Conservation (phyloP, 2,797 vertebrate species). For the Lateolabrax maculatus region DNA sequence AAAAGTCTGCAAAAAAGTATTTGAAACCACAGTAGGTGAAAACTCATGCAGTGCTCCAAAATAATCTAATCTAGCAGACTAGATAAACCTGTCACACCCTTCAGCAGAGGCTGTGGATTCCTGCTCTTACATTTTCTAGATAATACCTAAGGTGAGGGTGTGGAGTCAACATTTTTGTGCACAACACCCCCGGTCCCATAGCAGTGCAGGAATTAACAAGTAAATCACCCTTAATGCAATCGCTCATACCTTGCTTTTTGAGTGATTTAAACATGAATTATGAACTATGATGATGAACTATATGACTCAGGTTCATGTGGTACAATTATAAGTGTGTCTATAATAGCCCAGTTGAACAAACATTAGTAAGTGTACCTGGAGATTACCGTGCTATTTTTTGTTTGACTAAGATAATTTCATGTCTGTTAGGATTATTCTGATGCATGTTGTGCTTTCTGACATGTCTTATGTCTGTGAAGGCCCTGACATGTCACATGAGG, state of each 20-base stretch:
- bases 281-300: background rate
- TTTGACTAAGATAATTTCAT: background rate
- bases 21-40: background rate
- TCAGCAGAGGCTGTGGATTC: background rate
- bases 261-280: background rate
- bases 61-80: slow-evolving; percentile 4
- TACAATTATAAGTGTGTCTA: background rate
- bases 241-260: background rate
- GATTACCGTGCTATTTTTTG: background rate
- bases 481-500: background rate
- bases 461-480: background rate
- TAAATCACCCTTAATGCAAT: background rate
- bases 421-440: background rate
- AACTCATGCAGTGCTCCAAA: background rate
- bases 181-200: background rate
- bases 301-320: background rate
- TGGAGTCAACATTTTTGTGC: slow-evolving; percentile 37
- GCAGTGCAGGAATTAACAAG: slow-evolving; percentile 13
- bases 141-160: slow-evolving; percentile 32
- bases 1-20: background rate
- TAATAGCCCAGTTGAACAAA: background rate
- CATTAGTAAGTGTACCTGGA: too few species aligned
- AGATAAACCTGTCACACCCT: slow-evolving; percentile 18
- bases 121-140: background rate
- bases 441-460: background rate